Percentiles rank a stretch among this genome's conserved stretches.
Evolutionary conservation across 2,113 vertebrate species (phyloP).

Genomic region (Caracal caracal): DNA sequence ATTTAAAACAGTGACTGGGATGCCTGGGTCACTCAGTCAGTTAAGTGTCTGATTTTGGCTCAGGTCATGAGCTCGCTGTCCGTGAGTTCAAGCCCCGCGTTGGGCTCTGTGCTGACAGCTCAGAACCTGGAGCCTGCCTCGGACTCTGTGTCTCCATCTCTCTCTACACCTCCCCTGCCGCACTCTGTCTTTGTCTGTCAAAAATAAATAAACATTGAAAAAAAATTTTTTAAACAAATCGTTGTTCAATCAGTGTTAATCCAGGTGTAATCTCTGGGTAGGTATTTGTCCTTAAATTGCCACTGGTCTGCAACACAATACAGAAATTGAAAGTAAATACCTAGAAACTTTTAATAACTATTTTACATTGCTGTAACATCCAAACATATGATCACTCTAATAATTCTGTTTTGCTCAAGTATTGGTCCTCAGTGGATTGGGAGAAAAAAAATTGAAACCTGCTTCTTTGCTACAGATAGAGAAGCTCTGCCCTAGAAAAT

Average conservation of each 20-base stretch:
- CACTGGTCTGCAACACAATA: background rate
- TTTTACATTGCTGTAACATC: background rate
- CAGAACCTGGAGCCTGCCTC: background rate
- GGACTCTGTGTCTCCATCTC: background rate
- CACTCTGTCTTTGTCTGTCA: background rate
- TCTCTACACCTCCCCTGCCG: background rate
- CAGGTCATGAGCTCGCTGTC: no score
- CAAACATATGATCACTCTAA: background rate
- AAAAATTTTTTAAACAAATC: background rate
- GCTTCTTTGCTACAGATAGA: background rate
- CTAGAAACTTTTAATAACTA: background rate
- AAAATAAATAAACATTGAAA: background rate
- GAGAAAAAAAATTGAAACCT: background rate
- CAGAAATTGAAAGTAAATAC: background rate
- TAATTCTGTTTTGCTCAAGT: background rate
- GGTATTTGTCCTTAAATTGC: background rate
- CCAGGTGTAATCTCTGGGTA: background rate
- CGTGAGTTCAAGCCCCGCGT: background rate
- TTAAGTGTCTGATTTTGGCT: background rate
- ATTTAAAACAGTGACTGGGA: no score
- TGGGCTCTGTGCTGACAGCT: background rate
- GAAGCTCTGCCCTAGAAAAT: background rate
- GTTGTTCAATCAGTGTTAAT: background rate
- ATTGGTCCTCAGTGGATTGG: background rate
- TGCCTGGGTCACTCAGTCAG: background rate